Evolutionary conservation across 2,113 vertebrate genomes (phyloP).

Genomic region (Halcyon senegalensis): DNA sequence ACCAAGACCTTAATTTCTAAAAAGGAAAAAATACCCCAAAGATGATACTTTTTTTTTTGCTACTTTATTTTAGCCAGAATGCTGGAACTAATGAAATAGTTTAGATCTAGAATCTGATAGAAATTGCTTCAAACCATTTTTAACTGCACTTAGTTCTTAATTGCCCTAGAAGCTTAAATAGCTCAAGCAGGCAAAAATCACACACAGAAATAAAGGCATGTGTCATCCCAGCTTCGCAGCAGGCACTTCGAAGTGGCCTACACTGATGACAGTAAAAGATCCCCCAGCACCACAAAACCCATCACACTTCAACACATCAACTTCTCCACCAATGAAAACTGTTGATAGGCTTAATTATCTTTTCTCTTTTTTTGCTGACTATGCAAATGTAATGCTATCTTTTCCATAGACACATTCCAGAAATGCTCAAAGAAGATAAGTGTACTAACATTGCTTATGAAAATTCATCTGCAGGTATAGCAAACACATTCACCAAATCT

Average conservation of each 20-base stretch:
- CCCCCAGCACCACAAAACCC: not conserved
- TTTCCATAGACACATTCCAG: not conserved
- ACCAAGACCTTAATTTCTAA: not conserved
- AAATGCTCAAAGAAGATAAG: not conserved
- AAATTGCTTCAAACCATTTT: not conserved
- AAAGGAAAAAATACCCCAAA: not conserved
- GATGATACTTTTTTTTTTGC: not conserved
- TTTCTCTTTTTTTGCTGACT: not conserved
- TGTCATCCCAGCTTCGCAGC: conserved; percentile 11
- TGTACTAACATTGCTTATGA: not conserved
- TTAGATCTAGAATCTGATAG: not conserved
- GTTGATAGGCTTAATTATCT: not conserved
- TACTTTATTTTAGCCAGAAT: not conserved
- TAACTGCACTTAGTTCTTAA: conserved; percentile 21
- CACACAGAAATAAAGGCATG: not conserved
- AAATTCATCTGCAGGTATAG: not conserved
- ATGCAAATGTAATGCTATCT: not conserved
- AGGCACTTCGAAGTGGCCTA: not conserved
- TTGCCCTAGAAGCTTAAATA: conserved; percentile 37
- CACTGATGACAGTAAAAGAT: not conserved
- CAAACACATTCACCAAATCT: not conserved
- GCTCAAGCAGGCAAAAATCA: conserved; percentile 11
- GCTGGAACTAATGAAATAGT: not conserved
- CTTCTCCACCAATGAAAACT: not conserved
- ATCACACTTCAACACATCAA: not conserved